Conservation (phyloP, 2,113 vertebrate species). For the Felis catus region DNA sequence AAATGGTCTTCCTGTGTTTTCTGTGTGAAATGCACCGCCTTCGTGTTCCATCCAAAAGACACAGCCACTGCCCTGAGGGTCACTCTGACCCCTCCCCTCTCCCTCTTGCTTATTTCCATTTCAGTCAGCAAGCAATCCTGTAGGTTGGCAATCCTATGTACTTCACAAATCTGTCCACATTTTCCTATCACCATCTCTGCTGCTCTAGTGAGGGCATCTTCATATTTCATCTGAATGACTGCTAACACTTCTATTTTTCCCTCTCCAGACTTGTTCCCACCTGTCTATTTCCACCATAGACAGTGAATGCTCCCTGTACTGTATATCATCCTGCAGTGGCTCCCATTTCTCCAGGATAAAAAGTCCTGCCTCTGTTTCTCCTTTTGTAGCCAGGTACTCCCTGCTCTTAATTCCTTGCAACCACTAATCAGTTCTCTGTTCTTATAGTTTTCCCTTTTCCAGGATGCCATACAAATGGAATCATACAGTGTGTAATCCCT, state of each 20-base stretch:
- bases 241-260: not conserved
- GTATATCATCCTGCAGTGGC: not conserved
- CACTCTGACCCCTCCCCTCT: not conserved
- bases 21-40: not conserved
- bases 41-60: rapidly evolving
- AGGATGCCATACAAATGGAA: not conserved
- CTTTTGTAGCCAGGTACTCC: not conserved
- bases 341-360: not conserved
- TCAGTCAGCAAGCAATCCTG: not conserved
- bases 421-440: not conserved
- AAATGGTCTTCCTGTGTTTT: not conserved
- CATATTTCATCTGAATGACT: not conserved
- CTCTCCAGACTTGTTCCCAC: not conserved
- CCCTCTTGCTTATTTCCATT: not conserved
- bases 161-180: not conserved
- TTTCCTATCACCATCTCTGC: not conserved
- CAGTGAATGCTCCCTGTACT: not conserved
- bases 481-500: not conserved
- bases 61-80: not conserved
- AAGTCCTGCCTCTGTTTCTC: not conserved
- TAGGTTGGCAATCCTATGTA: rapidly evolving
- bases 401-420: not conserved
- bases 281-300: not conserved
- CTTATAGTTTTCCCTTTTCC: not conserved
- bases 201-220: not conserved